Percentiles rank a stretch among this genome's conserved stretches.
These are phyloP conservation scores for Leptobrachium leishanense DNA, from an alignment of 2,113 vertebrate species.

Conservation along the genomic window DNA sequence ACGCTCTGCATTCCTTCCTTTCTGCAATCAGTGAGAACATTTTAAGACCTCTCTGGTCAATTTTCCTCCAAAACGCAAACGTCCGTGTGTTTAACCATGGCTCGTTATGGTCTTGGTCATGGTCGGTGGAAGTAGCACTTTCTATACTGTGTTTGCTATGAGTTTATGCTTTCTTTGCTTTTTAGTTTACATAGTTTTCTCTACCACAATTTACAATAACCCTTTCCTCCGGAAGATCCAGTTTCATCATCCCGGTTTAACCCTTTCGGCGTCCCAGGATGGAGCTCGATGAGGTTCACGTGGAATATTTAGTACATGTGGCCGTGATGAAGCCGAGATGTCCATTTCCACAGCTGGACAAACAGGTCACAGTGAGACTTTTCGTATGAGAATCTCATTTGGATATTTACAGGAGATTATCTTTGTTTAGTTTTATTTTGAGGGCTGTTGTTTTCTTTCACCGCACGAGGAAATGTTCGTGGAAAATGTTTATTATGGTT, in stretches of 20 bases:
- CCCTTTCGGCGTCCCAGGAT: no score
- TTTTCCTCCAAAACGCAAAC: slow-evolving; percentile 22
- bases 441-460: slow-evolving; percentile 42
- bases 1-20: background rate
- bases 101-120: background rate
- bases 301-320: no score
- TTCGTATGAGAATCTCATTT: slow-evolving; percentile 24
- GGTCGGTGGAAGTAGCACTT: background rate
- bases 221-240: no score
- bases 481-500: slow-evolving; percentile 45
- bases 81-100: background rate
- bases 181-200: background rate
- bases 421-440: slow-evolving; percentile 24
- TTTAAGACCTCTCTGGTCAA: background rate
- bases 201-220: no score
- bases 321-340: no score
- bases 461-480: slow-evolving; percentile 42
- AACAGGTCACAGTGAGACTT: background rate
- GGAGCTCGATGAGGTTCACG: no score
- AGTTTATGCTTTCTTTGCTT: background rate
- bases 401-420: slow-evolving; percentile 37
- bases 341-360: no score
- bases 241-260: no score
- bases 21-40: background rate
- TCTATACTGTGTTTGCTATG: slow-evolving; percentile 21